Evolutionary conservation across 2,888 invertebrate genomes (phyloP).

Genomic region (Eulithis prunata): DNA sequence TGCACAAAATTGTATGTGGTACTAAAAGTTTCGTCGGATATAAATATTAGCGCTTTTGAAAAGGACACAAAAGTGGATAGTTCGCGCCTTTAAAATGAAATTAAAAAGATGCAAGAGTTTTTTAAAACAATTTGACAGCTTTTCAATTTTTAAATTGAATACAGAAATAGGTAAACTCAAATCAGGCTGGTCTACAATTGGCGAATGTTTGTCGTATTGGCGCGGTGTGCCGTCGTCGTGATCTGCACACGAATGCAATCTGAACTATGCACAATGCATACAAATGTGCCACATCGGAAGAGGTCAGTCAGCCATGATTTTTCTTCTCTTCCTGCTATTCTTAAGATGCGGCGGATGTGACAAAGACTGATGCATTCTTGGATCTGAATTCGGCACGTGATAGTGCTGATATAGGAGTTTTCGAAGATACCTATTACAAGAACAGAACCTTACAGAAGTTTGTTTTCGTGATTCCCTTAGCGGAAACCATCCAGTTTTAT

Average conservation of each 20-base stretch:
- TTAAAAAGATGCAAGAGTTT: neutral
- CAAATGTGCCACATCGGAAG: constrained; percentile 60
- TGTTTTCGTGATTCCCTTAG: no score
- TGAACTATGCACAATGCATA: constrained; percentile 71
- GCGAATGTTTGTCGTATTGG: constrained; percentile 72
- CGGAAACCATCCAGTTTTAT: no score
- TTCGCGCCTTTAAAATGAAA: neutral
- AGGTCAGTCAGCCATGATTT: constrained; percentile 66
- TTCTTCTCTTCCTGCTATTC: constrained; percentile 55
- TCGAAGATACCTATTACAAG: neutral
- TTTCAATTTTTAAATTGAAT: constrained; percentile 49
- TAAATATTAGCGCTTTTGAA: neutral
- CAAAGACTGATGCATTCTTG: constrained; percentile 62
- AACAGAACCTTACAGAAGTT: no score
- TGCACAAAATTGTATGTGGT: no score
- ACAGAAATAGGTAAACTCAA: constrained; percentile 59
- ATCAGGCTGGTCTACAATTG: constrained; percentile 67
- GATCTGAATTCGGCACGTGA: constrained; percentile 42
- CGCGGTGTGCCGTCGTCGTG: constrained; percentile 58
- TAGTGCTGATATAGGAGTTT: no score
- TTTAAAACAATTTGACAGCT: neutral
- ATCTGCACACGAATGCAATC: constrained; percentile 65
- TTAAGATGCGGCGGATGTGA: constrained; percentile 52
- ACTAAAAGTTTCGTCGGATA: neutral
- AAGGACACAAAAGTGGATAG: neutral